Conservation (phyloP, 1,140 invertebrate genomes). For the Pogonognathellus flavescens region DNA sequence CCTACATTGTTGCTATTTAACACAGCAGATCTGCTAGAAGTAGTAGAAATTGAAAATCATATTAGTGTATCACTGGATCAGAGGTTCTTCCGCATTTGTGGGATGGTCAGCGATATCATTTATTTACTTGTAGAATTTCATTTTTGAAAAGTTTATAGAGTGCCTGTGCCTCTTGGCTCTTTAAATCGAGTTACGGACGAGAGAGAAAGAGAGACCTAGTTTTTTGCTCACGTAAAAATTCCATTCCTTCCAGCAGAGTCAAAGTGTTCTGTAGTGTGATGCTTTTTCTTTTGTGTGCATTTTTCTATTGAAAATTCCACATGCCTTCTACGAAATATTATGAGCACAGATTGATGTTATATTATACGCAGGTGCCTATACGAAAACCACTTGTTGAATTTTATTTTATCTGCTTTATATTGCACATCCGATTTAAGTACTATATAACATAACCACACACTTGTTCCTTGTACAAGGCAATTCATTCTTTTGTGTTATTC, state of each 20-base stretch:
- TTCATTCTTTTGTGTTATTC: constrained; percentile 21
- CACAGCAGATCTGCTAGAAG: no score
- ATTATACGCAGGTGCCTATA: no score
- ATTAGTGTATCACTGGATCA: constrained; percentile 20
- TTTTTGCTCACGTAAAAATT: constrained; percentile 34
- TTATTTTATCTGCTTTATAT: background rate
- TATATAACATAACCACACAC: background rate
- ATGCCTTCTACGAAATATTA: no score
- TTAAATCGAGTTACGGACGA: background rate
- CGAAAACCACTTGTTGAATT: background rate
- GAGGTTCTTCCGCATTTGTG: background rate
- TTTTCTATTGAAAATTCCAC: no score
- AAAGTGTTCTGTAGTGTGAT: background rate
- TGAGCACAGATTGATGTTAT: no score
- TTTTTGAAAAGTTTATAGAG: background rate
- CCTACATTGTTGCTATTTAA: background rate
- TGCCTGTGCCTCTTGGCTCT: constrained; percentile 16
- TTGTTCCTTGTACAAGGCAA: constrained; percentile 15
- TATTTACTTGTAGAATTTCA: background rate
- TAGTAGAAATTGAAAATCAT: constrained; percentile 1
- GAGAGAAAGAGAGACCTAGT: constrained; percentile 30
- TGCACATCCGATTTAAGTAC: background rate
- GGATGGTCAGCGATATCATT: background rate
- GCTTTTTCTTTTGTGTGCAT: no score
- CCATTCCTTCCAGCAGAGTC: constrained; percentile 1